Percentiles rank a stretch among this genome's conserved stretches.
Conservation (phyloP, 2,797 vertebrate genomes). For the Mus spretus region DNA sequence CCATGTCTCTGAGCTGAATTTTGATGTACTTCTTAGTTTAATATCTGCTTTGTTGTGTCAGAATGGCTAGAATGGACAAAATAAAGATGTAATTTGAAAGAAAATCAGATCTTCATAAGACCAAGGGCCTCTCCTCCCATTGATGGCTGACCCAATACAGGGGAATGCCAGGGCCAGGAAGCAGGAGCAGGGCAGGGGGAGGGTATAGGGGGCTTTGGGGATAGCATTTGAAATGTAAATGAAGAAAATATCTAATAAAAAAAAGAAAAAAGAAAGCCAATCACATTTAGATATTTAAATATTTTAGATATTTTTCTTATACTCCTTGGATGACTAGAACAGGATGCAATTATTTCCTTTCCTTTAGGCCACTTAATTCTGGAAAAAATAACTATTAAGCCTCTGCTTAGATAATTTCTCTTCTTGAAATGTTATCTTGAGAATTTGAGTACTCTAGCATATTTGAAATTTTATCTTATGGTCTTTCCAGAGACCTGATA, state of each 20-base stretch:
- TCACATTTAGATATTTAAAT: too few species aligned
- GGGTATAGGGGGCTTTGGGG: too few species aligned
- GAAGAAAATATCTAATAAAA: too few species aligned
- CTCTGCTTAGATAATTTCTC: not conserved
- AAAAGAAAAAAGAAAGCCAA: not conserved
- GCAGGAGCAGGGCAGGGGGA: too few species aligned
- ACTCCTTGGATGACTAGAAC: not conserved
- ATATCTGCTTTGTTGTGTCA: not conserved
- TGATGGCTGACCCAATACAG: too few species aligned
- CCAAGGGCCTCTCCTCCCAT: too few species aligned
- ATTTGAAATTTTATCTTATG: not conserved
- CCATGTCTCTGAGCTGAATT: too few species aligned
- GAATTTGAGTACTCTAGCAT: not conserved
- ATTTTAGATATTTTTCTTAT: not conserved
- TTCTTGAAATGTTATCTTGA: not conserved
- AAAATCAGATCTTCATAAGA: not conserved
- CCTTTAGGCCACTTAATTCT: not conserved
- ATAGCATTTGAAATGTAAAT: too few species aligned
- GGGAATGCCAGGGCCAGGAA: too few species aligned
- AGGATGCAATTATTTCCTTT: too few species aligned
- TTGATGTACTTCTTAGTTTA: not conserved
- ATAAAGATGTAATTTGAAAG: not conserved
- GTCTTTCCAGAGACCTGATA: not conserved
- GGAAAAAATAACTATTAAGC: too few species aligned
- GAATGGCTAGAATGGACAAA: not conserved